Evolutionary conservation across 1,140 invertebrate genomes (phyloP).

Genomic region (Meloidogyne floridensis): DNA sequence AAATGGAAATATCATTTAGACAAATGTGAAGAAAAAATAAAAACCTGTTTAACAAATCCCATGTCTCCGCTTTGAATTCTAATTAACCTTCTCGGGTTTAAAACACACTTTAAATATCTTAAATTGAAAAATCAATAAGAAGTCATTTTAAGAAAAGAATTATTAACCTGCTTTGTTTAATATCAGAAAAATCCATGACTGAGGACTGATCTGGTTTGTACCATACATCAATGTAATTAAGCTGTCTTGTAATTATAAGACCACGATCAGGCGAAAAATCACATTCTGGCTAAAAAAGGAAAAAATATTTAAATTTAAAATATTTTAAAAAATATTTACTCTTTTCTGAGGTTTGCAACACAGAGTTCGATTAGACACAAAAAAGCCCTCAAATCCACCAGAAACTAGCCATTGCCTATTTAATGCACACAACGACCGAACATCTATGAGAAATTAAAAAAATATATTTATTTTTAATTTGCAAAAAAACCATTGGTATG

Average conservation of each 20-base stretch:
- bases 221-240: conserved; percentile 11
- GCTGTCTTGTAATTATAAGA: conserved; percentile 4
- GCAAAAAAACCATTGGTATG: conserved; percentile 42
- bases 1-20: too few species aligned
- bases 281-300: conserved; percentile 21
- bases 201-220: conserved; percentile 1
- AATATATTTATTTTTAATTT: too few species aligned
- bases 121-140: neutral
- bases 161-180: neutral
- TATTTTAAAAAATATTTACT: neutral
- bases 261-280: neutral
- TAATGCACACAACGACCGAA: conserved; percentile 35
- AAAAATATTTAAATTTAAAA: conserved; percentile 5
- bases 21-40: too few species aligned
- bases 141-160: neutral
- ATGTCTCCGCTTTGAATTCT: conserved; percentile 23
- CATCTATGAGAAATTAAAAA: conserved; percentile 41
- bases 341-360: conserved; percentile 21
- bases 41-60: conserved; percentile 32
- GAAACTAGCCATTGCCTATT: conserved; percentile 45
- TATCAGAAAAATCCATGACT: neutral
- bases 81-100: neutral
- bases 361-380: conserved; percentile 34
- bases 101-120: neutral
- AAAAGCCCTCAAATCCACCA: conserved; percentile 50